Base-by-base conservation (phyloP, 2,888 invertebrate genomes). In the Nomada lathburiana region DNA sequence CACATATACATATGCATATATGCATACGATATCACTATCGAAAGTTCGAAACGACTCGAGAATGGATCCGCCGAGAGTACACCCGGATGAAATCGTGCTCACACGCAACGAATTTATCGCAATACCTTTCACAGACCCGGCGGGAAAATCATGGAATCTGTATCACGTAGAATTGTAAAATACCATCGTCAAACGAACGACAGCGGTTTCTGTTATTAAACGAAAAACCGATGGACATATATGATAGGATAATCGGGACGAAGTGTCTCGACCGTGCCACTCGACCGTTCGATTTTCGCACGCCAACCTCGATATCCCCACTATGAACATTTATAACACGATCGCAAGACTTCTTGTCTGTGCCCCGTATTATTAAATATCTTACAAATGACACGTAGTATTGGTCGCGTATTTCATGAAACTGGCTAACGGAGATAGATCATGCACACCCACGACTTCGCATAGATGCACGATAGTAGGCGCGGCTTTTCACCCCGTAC, bases 401-500 rank as follows among this genome's bases (percentile, higher is more conserved):
- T 26, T 20, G 18, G 13, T 53, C 11, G 11, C 7, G 0, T 53
- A 64, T 55, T 36, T 71, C 53, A 59, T 16, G 20, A 69, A 62
- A 63, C n/a, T 59, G 20, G 26, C 50, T 29, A 53, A 80, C 29
- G 23, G 47, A 53, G 67, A 62, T 11, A 29, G 42, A n/a, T 69
- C 52, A 69, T 42, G 72, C 71, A 68, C 74, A 82, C 80, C 71
- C 82, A 80, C 68, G 76, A 76, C 60, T 67, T 77, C 73, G 70
- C 29, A 59, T 57, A 36, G 36, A 36, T 44, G 52, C 63, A 75
- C 59, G 83, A 74, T 70, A 76, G 80, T 85, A 87, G 86, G 89
- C 88, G 88, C 89, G 88, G 87, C 84, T 89, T 82, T 86, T 82
- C 85, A 84, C 74, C 84, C 80, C 65, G 73, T 71, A 70, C 79